Evolutionary conservation across 2,113 vertebrate species (phyloP).

Genomic region (Halichoeres trimaculatus): DNA sequence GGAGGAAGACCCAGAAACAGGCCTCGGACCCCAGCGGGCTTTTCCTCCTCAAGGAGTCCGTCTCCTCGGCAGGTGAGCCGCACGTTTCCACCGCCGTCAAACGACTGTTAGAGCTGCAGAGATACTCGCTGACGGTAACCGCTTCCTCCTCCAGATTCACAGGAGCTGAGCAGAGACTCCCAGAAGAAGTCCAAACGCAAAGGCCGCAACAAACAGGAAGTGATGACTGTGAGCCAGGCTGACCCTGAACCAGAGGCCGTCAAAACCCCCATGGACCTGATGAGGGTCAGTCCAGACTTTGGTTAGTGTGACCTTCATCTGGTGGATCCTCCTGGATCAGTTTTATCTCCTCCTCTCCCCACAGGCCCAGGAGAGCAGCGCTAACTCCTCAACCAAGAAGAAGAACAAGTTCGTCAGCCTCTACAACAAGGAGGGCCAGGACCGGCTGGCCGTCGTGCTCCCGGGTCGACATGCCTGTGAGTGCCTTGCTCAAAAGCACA

Average conservation of each 20-base stretch:
- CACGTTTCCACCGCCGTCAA: no score
- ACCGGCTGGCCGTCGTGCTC: slow-evolving; percentile 89
- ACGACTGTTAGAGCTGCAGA: no score
- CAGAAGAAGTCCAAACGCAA: slow-evolving; percentile 91
- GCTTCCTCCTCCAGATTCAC: slow-evolving; percentile 67
- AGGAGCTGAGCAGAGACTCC: slow-evolving; percentile 83
- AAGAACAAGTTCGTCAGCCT: slow-evolving; percentile 91
- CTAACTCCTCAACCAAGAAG: slow-evolving; percentile 87
- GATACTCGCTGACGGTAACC: neutral
- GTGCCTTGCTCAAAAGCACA: slow-evolving; percentile 96
- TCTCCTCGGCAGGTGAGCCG: slow-evolving; percentile 57
- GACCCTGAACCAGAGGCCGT: slow-evolving; percentile 83
- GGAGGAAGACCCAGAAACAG: slow-evolving; percentile 82
- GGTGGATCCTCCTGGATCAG: no score
- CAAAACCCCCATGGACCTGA: slow-evolving; percentile 95
- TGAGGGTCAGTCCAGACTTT: slow-evolving; percentile 84
- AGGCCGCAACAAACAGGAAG: slow-evolving; percentile 93
- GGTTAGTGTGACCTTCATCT: neutral
- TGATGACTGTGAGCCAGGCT: slow-evolving; percentile 64
- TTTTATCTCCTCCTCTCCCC: no score
- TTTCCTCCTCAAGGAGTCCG: slow-evolving; percentile 71
- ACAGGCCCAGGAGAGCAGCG: slow-evolving; percentile 89
- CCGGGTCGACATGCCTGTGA: slow-evolving; percentile 92
- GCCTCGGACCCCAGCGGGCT: slow-evolving; percentile 63
- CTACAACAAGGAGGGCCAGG: slow-evolving; percentile 93